Evolutionary conservation across 2,113 vertebrate genomes (phyloP), one percentile per base, ranked within the genome.

Genomic region (Callionymus lyra): DNA sequence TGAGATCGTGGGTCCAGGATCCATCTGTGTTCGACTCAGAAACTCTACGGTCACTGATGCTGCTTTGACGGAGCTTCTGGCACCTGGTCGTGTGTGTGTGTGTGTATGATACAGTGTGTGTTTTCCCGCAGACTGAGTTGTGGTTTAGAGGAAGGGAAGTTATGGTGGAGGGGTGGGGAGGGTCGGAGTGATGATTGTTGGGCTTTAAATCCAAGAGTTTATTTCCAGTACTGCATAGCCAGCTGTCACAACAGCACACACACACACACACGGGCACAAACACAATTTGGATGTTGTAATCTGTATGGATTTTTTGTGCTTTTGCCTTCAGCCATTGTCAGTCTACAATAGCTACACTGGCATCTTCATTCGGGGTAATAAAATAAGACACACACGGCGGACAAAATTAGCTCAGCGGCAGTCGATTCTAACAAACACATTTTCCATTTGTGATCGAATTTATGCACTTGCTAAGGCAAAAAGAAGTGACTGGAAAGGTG

Each of bases 191-290:
- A 53, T 66, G 63, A 72, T 68, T 68, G 66, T 56, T 64, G 51
- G 57, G 47, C 38, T 27, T 70, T 64, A 63, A 62, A 70, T 60
- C 34, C 51, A 48, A 60, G 54, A 61, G 60, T 75, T 56, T 81
- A 76, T 82, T 59, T 83, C 66, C 33, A 77, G 73, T 61, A 55
- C 44, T 31, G 48, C 72, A 75, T 76, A 69, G 54, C 63, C 79
- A 82, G 77, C 79, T 84, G 81, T 80, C 69, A 54, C 56, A 64
- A 50, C 50, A 52, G 33, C 50, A 48, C 41, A 34, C 41, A 34
- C n/a, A 38, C 32, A 47, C 58, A 31, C 38, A 9, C 37, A 16
- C 10, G 13, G 34, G 50, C 59, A 41, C 14, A 16, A 19, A 12
- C 27, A 34, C 47, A 31, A 32, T 45, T 41, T 34, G 11, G n/a